These are phyloP conservation scores for Agelastica alni DNA, from an alignment of 2,888 invertebrate species.

Conservation along the genomic window DNA sequence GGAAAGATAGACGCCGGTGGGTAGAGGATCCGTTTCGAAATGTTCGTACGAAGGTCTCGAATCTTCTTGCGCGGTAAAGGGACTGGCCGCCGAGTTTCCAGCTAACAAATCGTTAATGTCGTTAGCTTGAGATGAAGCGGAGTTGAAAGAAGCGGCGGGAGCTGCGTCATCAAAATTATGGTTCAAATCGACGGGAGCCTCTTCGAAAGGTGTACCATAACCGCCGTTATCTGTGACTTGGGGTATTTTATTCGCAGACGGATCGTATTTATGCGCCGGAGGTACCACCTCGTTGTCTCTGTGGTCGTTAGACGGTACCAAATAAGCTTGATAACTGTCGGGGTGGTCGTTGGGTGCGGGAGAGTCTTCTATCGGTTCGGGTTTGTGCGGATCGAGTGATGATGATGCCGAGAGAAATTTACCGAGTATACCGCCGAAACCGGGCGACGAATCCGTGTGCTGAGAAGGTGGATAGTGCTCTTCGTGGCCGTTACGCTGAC, in stretches of 20 bases:
- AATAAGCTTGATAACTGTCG: constrained; percentile 8
- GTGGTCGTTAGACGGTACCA: not conserved
- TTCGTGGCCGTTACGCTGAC: constrained; percentile 27
- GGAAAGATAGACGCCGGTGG: not conserved
- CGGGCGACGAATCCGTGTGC: not conserved
- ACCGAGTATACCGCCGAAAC: constrained; percentile 37
- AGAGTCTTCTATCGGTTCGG: constrained; percentile 38
- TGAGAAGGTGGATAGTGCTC: not conserved
- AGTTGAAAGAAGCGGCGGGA: not conserved
- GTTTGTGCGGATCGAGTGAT: constrained; percentile 43
- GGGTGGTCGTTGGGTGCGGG: constrained; percentile 24
- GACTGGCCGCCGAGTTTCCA: not conserved
- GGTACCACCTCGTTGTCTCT: constrained; percentile 9
- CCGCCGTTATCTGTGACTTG: not conserved
- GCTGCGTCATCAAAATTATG: constrained; percentile 20
- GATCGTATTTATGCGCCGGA: constrained; percentile 5
- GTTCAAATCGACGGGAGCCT: constrained; percentile 25
- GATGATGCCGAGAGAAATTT: constrained; percentile 48
- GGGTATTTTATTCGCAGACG: not conserved
- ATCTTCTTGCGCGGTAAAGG: not conserved
- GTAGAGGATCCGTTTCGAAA: not conserved
- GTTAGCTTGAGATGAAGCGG: not conserved
- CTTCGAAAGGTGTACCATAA: constrained; percentile 36
- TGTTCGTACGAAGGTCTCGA: not conserved
- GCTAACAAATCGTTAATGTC: not conserved